Evolutionary conservation across 2,888 invertebrate species (phyloP), one percentile per base, ranked within the genome.

Genomic region (Chrysodeixis includens): DNA sequence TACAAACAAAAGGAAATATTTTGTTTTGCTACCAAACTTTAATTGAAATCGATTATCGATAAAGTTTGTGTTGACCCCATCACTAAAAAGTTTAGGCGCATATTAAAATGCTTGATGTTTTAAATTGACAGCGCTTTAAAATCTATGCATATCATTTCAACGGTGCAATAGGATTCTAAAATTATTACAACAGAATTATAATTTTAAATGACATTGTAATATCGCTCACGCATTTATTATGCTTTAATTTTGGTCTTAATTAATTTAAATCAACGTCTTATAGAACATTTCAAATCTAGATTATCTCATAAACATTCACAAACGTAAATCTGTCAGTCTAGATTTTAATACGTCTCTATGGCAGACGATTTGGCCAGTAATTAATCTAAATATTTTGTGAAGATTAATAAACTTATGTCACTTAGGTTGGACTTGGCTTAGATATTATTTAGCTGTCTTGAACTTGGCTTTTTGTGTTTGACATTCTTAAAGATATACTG

Each of bases 1-100:
- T 20, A 20, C 46, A 18, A 46, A 66, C 30, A 75, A 60, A 59
- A 56, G 56, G 44, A 88, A 87, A 69, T 35, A 40, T 53, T 54
- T 62, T 58, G 10, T 12, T 12, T 35, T 1, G 35, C 3, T n/a
- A n/a, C n/a, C n/a, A 12, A n/a, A 40, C 14, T 40, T 40, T 14
- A 20, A 5, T 5, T 46, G 1, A 10, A 22, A 1, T 5, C 6
- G 6, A 16, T 9, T 65, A 14, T 66, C 59, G 62, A 71, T 63
- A 58, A 22, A 12, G 4, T 52, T 49, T 1, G 4, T 52, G 56
- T 53, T 18, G 4, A 8, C 51, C 46, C 3, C 68, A 62, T 66
- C 58, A 66, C 66, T 62, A 49, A 40, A 40, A 30, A 9, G 3
- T 58, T 8, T 67, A 64, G 55, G 49, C 51, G 16, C 53, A 67